A percentile compares a stretch with the other conserved stretches of the same genome.
These are phyloP conservation scores for Agelaius phoeniceus DNA, from an alignment of 2,113 vertebrate species.

Conservation along the genomic window DNA sequence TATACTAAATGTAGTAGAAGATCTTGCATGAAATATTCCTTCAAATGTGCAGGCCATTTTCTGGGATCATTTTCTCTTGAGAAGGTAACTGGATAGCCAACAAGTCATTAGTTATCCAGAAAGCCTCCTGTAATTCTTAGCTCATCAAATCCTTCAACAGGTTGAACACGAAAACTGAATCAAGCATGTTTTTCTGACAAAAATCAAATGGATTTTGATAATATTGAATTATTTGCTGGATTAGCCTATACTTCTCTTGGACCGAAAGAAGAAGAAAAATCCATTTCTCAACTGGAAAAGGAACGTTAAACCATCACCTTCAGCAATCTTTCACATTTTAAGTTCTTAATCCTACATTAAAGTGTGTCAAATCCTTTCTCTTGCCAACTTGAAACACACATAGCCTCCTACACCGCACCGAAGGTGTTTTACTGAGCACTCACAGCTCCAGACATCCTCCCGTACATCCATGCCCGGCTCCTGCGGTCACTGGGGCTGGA, in stretches of 20 bases:
- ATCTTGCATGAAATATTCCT: not conserved
- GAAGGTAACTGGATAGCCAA: not conserved
- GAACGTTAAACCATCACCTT: not conserved
- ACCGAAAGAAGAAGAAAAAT: not conserved
- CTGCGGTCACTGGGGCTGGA: fast-evolving
- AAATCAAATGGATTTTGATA: not conserved
- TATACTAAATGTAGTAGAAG: not conserved
- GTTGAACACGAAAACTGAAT: not conserved
- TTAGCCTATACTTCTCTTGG: not conserved
- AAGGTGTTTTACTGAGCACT: fast-evolving
- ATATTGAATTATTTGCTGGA: not conserved
- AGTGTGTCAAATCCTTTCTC: fast-evolving
- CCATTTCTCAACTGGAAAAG: not conserved
- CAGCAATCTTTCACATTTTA: not conserved
- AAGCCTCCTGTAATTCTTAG: not conserved
- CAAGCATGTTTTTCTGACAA: not conserved
- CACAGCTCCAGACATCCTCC: not conserved
- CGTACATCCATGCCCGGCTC: fast-evolving
- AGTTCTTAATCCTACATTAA: not conserved
- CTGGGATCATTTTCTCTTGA: not conserved
- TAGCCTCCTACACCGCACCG: fast-evolving
- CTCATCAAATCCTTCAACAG: not conserved
- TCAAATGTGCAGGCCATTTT: not conserved
- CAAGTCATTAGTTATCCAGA: not conserved
- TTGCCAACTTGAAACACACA: no score